phyloP scores from a whole-genome alignment of 2,113 vertebrate species.

The Talpa occidentalis region DNA sequence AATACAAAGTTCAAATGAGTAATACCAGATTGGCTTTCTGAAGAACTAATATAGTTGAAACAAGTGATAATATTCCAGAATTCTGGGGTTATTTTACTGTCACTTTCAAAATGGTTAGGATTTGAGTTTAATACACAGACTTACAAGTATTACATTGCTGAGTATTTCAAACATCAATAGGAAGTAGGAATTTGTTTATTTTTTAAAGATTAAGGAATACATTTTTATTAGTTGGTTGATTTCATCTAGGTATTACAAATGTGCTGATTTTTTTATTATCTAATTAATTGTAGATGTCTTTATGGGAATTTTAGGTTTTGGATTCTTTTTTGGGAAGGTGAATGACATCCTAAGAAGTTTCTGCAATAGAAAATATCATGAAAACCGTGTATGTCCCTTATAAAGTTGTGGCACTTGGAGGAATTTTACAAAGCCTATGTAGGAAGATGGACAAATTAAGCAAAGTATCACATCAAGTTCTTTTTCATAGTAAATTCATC shows the following conservation, averaged over 20 bases:
- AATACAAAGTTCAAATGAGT: background rate
- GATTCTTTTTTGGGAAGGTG: background rate
- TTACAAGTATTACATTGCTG: background rate
- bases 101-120: background rate
- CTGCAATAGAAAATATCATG: background rate
- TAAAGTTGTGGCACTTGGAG: background rate
- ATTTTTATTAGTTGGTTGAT: background rate
- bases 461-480: background rate
- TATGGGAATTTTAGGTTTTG: background rate
- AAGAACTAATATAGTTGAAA: background rate
- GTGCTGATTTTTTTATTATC: background rate
- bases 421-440: background rate
- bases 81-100: background rate
- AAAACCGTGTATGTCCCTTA: background rate
- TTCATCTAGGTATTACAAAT: background rate
- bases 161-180: background rate
- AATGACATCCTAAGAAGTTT: background rate
- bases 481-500: background rate
- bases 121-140: background rate
- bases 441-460: background rate
- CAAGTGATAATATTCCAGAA: background rate
- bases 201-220: background rate
- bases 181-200: background rate
- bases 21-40: background rate
- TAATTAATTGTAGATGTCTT: background rate